Base-by-base conservation (phyloP, 2,888 invertebrate species). In the Andrena haemorrhoa region DNA sequence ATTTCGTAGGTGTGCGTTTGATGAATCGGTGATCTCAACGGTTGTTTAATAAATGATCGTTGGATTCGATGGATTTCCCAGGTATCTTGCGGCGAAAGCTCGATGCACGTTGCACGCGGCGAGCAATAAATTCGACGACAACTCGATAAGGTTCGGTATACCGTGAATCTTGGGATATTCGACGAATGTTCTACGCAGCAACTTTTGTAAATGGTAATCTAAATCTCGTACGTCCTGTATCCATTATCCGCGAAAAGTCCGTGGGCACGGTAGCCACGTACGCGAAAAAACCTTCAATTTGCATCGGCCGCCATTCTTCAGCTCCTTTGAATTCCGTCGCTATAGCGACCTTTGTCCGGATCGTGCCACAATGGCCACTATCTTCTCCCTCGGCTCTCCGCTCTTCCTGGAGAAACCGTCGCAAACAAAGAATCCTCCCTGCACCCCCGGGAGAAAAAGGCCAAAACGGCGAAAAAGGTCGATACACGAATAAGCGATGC, bases 401-500 rank as follows among this genome's bases (percentile, higher is more conserved):
- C 83, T 89, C 89, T 90, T 90, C 89, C 89, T 88, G 90, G 89
- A 90, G 92, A 91, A 93, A 92, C 92, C 92, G 92, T 93, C 91
- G 92, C 92, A 92, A 93, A 93, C 93, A 94, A 94, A 94, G 93
- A 93, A 93, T 93, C 93, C 93, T 89, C 89, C 91, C 89, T 85
- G 82, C 82, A 88, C 89, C 82, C 87, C 84, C 86, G 76, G 49
- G 85, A 89, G 91, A 93, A 92, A 93, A 91, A 89, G 89, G 89
- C 85, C 81, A 92, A 92, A 92, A 92, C 89, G 90, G 86, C 88
- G 89, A 90, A 90, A 89, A 89, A 89, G 88, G 90, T 91, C 90
- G 92, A 93, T 92, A 93, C 93, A 93, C 93, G 93, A 93, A 93
- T 93, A 94, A 93, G 92, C 92, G 93, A 93, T 93, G 92, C 92